Base-by-base conservation (phyloP, 1,140 invertebrate genomes). In the Acromyrmex charruanus region DNA sequence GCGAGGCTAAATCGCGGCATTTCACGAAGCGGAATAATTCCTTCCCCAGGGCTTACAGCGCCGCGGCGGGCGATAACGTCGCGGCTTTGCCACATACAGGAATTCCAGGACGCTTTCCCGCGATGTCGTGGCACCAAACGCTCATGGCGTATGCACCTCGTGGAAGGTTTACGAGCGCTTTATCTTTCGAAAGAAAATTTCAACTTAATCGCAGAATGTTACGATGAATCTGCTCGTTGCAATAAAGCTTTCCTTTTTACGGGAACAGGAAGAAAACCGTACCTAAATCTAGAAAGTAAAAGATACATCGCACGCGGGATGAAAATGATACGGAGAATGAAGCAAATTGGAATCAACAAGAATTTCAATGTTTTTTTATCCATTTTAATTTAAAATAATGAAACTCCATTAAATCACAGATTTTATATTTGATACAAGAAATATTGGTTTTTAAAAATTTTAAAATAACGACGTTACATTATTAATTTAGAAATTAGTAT, bases 11-110 rank as follows among this genome's bases (percentile, higher is more conserved):
- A 87, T 87, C 85, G 66, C 85, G 85, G 77, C 77, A 87, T 87
- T 87, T 87, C 85, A 87, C 85, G 85, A 82, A 82, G 85, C 85
- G 49, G 77, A 87, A 84, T 84, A 87, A 87, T 82, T 87, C 58
- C 79, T 69, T 84, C 53, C 66, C 49, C 85, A 61, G 77, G 63
- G 74, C 65, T 69, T 55, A 21, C 63, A 66, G 63, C 77, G 55
- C 80, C 68, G 39, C 53, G n/a, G 35, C 55, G 35, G 28, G 25
- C 69, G 80, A 68, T 84, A 84, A 68, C 80, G 80, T 65, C 69
- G 69, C 80, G 58, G 63, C 63, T 82, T 35, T 7, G 68, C 35
- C 21, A 53, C 55, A 21, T 74, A 51, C 28, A 51, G 25, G 58
- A 49, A 84, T 84, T 84, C 80, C 80, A 75, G 80, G 80, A 84